phyloP scores from a whole-genome alignment of 92 coral and sea anemone genomes.

The Porites cylindrica region DNA sequence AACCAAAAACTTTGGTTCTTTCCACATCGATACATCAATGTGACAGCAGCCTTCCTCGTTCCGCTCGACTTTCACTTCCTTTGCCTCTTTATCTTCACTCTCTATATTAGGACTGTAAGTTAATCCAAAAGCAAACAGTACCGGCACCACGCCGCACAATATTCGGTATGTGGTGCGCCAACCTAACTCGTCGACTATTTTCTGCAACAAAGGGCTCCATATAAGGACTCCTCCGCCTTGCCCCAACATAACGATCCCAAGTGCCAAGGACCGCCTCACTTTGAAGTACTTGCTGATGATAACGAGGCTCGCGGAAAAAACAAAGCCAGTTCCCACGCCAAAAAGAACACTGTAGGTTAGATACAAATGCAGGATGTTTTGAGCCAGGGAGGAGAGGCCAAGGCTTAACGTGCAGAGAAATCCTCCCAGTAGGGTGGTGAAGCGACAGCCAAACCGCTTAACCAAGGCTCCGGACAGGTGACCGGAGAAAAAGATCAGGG shows the following conservation, averaged over 20 bases:
- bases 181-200: constrained; percentile 35
- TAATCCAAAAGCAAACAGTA: constrained; percentile 30
- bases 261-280: constrained; percentile 56
- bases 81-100: constrained; percentile 1
- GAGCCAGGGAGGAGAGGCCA: constrained; percentile 67
- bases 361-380: constrained; percentile 45
- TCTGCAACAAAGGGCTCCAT: constrained; percentile 56
- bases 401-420: constrained; percentile 58
- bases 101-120: constrained; percentile 41
- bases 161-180: constrained; percentile 55
- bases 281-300: constrained; percentile 56
- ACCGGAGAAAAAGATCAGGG: constrained; percentile 53
- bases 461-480: constrained; percentile 59
- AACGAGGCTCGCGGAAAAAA: constrained; percentile 43
- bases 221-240: constrained; percentile 61
- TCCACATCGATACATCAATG: constrained; percentile 31
- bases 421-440: constrained; percentile 69
- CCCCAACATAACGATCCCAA: constrained; percentile 50
- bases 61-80: neutral
- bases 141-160: constrained; percentile 42
- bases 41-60: constrained; percentile 17
- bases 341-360: constrained; percentile 63
- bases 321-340: constrained; percentile 65
- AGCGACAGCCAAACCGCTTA: constrained; percentile 58
- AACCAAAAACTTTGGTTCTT: constrained; percentile 32